A percentile compares a stretch with the other conserved stretches of the same genome.
Evolutionary conservation across 2,888 invertebrate species (phyloP).

Genomic region (Dryococelus australis): DNA sequence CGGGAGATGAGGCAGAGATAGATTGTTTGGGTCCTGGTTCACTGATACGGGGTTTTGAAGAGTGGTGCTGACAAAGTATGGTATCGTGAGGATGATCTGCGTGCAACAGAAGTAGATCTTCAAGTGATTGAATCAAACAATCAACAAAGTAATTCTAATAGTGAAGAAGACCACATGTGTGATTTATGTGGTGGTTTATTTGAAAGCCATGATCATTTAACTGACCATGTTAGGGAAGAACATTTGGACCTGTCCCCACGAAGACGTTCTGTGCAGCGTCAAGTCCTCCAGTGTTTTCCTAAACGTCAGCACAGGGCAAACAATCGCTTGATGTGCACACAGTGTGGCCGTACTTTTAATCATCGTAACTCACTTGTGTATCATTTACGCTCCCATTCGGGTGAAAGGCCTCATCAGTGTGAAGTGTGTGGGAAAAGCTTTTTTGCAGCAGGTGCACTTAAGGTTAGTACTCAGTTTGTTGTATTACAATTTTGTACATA

Average conservation of each 20-base stretch:
- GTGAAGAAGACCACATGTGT: conserved; percentile 49
- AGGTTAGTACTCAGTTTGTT: conserved; percentile 60
- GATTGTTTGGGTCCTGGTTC: conserved; percentile 55
- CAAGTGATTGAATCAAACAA: conserved; percentile 53
- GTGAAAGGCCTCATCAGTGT: conserved; percentile 79
- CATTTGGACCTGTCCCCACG: conserved; percentile 46
- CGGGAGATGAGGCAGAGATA: conserved; percentile 58
- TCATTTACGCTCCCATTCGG: conserved; percentile 81
- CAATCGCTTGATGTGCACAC: conserved; percentile 62
- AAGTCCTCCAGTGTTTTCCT: background rate
- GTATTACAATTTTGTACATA: too few species aligned
- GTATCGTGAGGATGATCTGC: conserved; percentile 59
- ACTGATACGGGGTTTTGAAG: conserved; percentile 38
- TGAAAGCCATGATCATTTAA: conserved; percentile 48
- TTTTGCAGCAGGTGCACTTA: conserved; percentile 81
- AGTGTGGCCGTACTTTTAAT: conserved; percentile 77
- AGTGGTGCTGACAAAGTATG: conserved; percentile 46
- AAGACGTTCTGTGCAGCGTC: conserved; percentile 24
- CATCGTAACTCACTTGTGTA: conserved; percentile 86
- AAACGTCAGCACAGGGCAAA: conserved; percentile 35
- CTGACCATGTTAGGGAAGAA: conserved; percentile 48
- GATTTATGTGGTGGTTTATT: conserved; percentile 53
- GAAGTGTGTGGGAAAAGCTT: conserved; percentile 83
- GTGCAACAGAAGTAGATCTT: conserved; percentile 60
- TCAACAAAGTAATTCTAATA: background rate